phyloP scores from a whole-genome alignment of 2,113 vertebrate genomes.

The Eonycteris spelaea region DNA sequence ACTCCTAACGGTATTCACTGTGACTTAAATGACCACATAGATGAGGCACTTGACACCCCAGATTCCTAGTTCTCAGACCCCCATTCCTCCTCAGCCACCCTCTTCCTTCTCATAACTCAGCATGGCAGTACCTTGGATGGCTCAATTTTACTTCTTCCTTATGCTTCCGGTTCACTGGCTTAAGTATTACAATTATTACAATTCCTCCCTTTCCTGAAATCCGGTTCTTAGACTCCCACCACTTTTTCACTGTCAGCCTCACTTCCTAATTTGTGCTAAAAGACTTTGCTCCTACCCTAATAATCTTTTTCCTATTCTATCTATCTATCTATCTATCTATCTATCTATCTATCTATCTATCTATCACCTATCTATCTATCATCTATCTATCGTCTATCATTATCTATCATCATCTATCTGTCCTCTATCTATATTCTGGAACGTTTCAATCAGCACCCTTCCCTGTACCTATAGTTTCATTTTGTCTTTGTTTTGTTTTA shows the following conservation, averaged over 20 bases:
- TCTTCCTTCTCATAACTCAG: neutral
- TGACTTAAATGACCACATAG: neutral
- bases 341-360: neutral
- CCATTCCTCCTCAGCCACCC: neutral
- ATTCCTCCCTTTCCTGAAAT: neutral
- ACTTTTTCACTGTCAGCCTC: neutral
- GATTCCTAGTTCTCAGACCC: neutral
- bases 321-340: neutral
- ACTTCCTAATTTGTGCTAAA: neutral
- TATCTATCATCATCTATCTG: neutral
- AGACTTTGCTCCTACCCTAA: neutral
- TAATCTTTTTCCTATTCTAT: neutral
- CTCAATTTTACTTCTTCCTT: neutral
- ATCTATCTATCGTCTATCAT: neutral
- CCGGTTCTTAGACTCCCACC: neutral
- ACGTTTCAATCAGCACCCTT: neutral
- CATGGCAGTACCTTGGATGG: neutral
- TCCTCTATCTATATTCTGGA: neutral
- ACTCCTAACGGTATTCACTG: neutral
- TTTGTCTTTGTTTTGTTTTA: neutral
- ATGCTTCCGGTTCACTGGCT: neutral
- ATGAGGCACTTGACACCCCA: neutral
- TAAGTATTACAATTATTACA: too few species aligned
- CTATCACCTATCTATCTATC: neutral
- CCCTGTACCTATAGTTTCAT: neutral